Conservation (phyloP, 1,140 invertebrate species). For the Trichomalopsis sarcophagae region DNA sequence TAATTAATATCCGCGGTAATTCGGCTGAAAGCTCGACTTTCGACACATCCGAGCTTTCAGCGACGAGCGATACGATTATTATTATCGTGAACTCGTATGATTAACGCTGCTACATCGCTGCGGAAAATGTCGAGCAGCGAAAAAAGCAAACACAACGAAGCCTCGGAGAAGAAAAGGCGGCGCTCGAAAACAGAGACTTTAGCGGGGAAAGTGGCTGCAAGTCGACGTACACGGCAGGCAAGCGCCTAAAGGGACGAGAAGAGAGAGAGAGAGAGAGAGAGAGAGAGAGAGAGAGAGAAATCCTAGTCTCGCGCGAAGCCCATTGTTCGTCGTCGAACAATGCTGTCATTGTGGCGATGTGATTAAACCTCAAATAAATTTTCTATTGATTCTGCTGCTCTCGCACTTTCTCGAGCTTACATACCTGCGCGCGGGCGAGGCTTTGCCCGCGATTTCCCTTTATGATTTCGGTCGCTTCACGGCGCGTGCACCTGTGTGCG, state of each 20-base stretch:
- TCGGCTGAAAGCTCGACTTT: neutral
- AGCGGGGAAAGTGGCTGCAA: neutral
- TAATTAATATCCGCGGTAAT: neutral
- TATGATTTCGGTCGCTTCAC: neutral
- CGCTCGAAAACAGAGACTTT: neutral
- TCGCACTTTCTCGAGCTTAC: neutral
- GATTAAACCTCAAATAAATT: conserved; percentile 68
- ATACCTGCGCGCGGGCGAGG: no score
- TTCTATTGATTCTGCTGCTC: conserved; percentile 58
- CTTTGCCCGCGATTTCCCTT: neutral
- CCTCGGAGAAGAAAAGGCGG: neutral
- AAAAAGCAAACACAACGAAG: neutral
- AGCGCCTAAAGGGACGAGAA: conserved; percentile 8
- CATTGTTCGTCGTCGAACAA: conserved; percentile 64
- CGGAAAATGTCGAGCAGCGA: neutral
- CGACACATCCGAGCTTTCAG: neutral
- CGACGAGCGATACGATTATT: neutral
- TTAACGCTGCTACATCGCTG: no score
- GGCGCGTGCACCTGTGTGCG: no score
- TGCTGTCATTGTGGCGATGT: conserved; percentile 66
- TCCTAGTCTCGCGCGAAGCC: conserved; percentile 39
- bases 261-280: no score
- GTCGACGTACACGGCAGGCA: neutral
- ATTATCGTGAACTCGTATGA: no score
- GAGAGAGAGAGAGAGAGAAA: no score